Evolutionary conservation across 2,797 vertebrate genomes (phyloP).

Genomic region (Crocodylus rhombifer): DNA sequence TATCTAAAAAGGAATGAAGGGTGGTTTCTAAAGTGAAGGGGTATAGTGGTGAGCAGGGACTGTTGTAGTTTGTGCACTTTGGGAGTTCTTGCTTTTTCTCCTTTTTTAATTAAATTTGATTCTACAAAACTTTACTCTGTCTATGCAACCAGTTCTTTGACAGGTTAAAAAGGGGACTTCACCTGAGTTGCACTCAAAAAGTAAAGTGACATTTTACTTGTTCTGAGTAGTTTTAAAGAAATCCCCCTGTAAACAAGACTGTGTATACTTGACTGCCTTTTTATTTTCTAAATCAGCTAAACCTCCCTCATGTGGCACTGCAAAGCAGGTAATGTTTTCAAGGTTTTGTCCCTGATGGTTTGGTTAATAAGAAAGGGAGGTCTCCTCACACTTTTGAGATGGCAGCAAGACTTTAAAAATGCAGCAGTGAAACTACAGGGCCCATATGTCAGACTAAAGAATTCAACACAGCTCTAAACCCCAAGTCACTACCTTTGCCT

Average conservation of each 20-base stretch:
- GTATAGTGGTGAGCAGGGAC: neutral
- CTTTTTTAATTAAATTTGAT: constrained; percentile 61
- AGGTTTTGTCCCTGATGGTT: neutral
- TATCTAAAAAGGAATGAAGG: neutral
- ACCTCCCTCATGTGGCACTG: neutral
- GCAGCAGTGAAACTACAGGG: neutral
- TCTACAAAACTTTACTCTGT: neutral
- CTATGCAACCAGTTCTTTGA: neutral
- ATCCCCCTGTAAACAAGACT: neutral
- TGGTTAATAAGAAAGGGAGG: neutral
- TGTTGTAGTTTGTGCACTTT: constrained; percentile 5
- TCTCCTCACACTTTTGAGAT: neutral
- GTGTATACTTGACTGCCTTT: neutral
- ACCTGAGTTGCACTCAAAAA: neutral
- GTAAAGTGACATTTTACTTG: constrained; percentile 7
- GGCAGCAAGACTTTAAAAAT: neutral
- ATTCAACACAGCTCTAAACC: neutral
- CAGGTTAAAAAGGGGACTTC: constrained; percentile 43
- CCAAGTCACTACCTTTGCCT: neutral
- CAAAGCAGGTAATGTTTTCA: neutral
- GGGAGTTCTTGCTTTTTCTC: neutral
- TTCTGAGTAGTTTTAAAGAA: constrained; percentile 28
- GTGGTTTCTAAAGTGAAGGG: neutral
- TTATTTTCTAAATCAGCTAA: constrained; percentile 25
- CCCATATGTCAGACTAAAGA: neutral